Percentiles rank a stretch among this genome's conserved stretches.
These are phyloP conservation scores for Girardia tigrina DNA, from an alignment of 2,888 invertebrate genomes.

Conservation along the genomic window DNA sequence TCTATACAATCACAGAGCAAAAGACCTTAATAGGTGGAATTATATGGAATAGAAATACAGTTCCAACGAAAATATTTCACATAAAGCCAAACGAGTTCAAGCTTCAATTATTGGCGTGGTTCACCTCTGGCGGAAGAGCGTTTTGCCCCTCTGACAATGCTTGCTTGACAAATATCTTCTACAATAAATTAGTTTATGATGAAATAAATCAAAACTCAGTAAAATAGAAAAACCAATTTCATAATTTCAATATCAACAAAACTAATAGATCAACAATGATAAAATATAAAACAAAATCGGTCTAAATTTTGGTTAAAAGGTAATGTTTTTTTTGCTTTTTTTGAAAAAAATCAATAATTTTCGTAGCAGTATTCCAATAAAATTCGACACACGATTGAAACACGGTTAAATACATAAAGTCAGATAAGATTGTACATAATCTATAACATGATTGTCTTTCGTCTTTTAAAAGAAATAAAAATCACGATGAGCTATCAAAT, in stretches of 20 bases:
- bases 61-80: no score
- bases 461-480: background rate
- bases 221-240: constrained; percentile 16
- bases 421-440: background rate
- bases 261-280: constrained; percentile 10
- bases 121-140: no score
- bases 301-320: constrained; percentile 23
- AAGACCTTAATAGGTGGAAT: no score
- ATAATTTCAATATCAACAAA: constrained; percentile 14
- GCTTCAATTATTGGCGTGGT: no score
- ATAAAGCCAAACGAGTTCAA: no score
- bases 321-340: constrained; percentile 16
- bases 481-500: constrained; percentile 23
- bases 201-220: no score
- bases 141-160: no score
- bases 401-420: background rate
- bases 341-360: background rate
- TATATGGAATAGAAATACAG: no score
- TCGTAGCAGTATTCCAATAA: background rate
- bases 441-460: background rate
- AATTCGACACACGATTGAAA: background rate
- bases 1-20: no score
- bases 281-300: background rate
- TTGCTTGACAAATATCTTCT: no score
- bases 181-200: no score